Evolutionary conservation across 2,888 invertebrate genomes (phyloP).

Genomic region (Trisateles emortualis): DNA sequence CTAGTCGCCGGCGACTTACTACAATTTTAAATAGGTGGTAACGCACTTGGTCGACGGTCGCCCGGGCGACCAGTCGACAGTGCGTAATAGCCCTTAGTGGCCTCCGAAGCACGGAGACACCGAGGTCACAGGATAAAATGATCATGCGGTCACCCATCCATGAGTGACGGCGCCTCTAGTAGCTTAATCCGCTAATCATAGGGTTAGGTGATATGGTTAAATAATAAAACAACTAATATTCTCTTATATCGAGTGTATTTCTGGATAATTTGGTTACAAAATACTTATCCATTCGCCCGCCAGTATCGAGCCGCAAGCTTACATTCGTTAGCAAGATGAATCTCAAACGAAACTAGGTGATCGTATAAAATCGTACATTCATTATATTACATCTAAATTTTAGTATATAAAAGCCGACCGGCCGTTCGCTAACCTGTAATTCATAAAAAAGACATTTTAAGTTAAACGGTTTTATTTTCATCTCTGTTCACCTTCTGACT

Average conservation of each 20-base stretch:
- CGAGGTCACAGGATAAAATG: no score
- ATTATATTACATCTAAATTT: slow-evolving; percentile 81
- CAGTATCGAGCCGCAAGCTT: slow-evolving; percentile 62
- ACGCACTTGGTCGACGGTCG: no score
- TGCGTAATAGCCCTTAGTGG: no score
- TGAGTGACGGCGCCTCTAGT: no score
- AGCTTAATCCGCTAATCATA: background rate
- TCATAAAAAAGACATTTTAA: no score
- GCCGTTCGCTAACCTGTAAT: slow-evolving; percentile 67
- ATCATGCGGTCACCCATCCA: no score
- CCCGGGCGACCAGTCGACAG: no score
- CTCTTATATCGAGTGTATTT: slow-evolving; percentile 87
- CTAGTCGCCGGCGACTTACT: no score
- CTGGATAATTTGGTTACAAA: slow-evolving; percentile 86
- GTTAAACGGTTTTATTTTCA: no score
- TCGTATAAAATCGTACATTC: slow-evolving; percentile 71
- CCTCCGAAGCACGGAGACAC: no score
- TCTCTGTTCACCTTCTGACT: no score
- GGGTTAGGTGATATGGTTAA: slow-evolving; percentile 6
- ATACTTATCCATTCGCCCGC: slow-evolving; percentile 78
- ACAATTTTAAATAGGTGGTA: no score
- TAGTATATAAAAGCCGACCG: slow-evolving; percentile 81
- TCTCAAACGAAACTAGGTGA: slow-evolving; percentile 72
- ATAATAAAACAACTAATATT: slow-evolving; percentile 76
- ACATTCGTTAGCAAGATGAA: slow-evolving; percentile 62